phyloP scores from a whole-genome alignment of 2,888 invertebrate species.

The Blastobasis lacticolella region DNA sequence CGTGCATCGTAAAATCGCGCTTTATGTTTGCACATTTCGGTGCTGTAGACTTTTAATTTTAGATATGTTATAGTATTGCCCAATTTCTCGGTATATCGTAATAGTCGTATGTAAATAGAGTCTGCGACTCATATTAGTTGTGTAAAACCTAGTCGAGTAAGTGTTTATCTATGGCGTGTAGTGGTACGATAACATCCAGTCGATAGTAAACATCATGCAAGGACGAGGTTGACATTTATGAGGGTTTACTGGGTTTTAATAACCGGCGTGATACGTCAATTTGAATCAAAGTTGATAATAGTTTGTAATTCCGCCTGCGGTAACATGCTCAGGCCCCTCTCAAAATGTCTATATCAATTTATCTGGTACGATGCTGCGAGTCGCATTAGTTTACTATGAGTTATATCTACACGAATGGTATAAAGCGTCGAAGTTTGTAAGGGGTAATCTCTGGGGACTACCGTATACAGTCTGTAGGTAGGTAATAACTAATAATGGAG shows the following conservation, averaged over 20 bases:
- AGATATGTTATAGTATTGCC: conserved; percentile 18
- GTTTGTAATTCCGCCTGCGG: conserved; percentile 14
- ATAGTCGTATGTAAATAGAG: conserved; percentile 14
- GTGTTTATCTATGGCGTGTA: background rate
- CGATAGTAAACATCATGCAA: background rate
- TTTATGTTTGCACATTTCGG: conserved; percentile 56
- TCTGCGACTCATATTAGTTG: conserved; percentile 11
- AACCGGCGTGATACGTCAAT: conserved; percentile 32
- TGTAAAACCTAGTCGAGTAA: background rate
- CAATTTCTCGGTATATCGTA: conserved; percentile 27
- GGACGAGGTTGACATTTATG: conserved; percentile 28
- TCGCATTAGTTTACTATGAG: no score
- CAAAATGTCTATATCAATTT: conserved; percentile 17
- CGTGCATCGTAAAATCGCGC: conserved; percentile 50
- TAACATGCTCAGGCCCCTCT: conserved; percentile 1
- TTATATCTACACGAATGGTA: no score
- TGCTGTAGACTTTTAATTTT: conserved; percentile 45
- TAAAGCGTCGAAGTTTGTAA: no score
- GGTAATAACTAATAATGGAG: no score
- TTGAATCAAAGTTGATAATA: conserved; percentile 30
- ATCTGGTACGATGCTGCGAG: background rate
- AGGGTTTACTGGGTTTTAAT: conserved; percentile 24
- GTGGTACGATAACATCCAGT: background rate
- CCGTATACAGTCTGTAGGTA: no score
- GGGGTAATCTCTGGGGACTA: no score